These are phyloP conservation scores for Arizona elegans DNA, from an alignment of 2,113 vertebrate genomes.

Conservation along the genomic window DNA sequence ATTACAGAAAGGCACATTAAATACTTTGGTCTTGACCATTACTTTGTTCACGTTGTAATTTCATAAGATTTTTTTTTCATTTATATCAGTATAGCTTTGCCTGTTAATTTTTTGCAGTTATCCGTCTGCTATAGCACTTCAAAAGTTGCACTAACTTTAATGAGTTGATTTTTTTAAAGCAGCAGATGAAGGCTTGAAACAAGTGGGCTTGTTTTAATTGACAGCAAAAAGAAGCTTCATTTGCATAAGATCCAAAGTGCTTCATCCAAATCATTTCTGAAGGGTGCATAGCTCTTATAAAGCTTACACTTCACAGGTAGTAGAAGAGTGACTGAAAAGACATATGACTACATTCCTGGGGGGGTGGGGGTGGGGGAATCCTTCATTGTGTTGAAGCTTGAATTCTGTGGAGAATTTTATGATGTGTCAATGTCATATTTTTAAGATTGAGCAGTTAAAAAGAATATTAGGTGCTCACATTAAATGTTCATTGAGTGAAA, in stretches of 20 bases:
- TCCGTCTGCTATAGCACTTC: background rate
- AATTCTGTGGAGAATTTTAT: constrained; percentile 3
- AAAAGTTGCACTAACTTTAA: background rate
- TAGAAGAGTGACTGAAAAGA: background rate
- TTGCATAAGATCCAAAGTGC: background rate
- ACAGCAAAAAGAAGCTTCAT: background rate
- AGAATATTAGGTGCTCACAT: constrained; percentile 16
- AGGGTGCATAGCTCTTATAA: background rate
- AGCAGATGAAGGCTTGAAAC: background rate
- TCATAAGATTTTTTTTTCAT: background rate
- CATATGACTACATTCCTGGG: constrained; percentile 14
- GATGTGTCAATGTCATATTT: constrained; percentile 7
- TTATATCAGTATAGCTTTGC: background rate
- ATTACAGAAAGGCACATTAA: background rate
- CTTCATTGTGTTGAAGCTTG: constrained; percentile 22
- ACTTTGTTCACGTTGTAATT: background rate
- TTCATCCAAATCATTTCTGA: background rate
- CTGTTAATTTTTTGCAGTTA: background rate
- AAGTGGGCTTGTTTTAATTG: background rate
- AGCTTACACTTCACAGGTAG: background rate
- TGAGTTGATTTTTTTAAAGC: background rate
- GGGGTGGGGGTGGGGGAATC: too few species aligned
- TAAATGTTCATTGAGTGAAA: constrained; percentile 46
- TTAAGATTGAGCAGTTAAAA: constrained; percentile 9
- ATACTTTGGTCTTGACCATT: background rate